Conservation (phyloP, 2,113 vertebrate species). For the Mesitornis unicolor region DNA sequence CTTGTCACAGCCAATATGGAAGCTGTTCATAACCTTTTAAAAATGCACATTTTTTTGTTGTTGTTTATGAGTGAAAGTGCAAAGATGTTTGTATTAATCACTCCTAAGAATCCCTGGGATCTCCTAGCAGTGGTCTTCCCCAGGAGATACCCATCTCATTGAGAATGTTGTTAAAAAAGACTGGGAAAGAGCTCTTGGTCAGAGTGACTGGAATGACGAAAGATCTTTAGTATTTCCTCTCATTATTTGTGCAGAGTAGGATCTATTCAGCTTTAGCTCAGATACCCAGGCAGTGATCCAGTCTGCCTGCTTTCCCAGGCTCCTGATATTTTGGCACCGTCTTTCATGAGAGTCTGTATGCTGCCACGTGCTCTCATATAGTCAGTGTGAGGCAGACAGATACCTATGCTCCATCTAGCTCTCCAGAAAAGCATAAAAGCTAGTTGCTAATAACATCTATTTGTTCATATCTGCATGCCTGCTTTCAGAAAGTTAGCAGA, state of each 20-base stretch:
- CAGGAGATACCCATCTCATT: background rate
- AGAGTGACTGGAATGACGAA: background rate
- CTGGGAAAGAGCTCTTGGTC: background rate
- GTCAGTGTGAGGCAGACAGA: background rate
- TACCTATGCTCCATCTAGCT: background rate
- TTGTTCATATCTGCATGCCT: background rate
- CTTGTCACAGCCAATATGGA: background rate
- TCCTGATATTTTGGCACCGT: background rate
- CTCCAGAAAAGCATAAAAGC: background rate
- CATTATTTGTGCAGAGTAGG: background rate
- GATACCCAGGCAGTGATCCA: background rate
- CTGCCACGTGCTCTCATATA: background rate
- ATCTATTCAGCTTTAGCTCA: background rate
- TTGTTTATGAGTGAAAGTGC: background rate
- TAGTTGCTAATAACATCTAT: background rate
- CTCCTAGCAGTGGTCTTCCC: background rate
- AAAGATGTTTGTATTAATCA: background rate
- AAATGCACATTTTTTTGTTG: background rate
- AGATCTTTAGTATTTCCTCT: background rate
- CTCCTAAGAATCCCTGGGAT: background rate
- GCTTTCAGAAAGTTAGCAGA: background rate
- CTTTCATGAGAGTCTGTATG: background rate
- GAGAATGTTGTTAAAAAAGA: background rate
- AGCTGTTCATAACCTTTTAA: background rate
- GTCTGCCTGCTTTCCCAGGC: background rate